phyloP scores from a whole-genome alignment of 2,113 vertebrate species.

The Phaethon lepturus region DNA sequence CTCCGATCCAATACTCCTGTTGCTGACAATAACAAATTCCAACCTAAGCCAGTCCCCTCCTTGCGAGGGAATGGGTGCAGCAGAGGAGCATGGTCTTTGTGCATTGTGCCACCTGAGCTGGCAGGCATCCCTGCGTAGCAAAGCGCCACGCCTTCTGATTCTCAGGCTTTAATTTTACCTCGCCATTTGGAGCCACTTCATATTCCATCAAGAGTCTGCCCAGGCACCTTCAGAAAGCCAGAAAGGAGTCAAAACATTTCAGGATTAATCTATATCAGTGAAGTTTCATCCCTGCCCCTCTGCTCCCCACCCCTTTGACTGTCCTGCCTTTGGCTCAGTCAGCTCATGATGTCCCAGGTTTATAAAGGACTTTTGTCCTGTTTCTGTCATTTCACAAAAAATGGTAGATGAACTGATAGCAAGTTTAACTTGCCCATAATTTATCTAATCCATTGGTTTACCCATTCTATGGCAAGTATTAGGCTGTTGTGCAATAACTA shows the following conservation, averaged over 20 bases:
- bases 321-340: background rate
- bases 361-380: background rate
- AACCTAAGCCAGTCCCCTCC: accelerated
- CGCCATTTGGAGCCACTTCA: background rate
- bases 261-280: background rate
- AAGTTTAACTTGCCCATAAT: background rate
- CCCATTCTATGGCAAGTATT: background rate
- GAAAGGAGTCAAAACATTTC: background rate
- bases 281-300: background rate
- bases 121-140: accelerated
- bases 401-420: background rate
- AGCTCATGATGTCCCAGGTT: background rate
- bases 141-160: background rate
- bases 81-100: background rate
- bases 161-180: background rate
- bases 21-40: background rate
- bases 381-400: background rate
- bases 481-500: background rate
- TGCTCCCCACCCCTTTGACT: background rate
- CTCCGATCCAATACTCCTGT: background rate
- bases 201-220: background rate
- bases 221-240: background rate
- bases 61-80: accelerated
- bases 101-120: too few relatives aligned
- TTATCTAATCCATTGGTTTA: background rate